Evolutionary conservation across 2,888 invertebrate genomes (phyloP).

Genomic region (Papilio demoleus): DNA sequence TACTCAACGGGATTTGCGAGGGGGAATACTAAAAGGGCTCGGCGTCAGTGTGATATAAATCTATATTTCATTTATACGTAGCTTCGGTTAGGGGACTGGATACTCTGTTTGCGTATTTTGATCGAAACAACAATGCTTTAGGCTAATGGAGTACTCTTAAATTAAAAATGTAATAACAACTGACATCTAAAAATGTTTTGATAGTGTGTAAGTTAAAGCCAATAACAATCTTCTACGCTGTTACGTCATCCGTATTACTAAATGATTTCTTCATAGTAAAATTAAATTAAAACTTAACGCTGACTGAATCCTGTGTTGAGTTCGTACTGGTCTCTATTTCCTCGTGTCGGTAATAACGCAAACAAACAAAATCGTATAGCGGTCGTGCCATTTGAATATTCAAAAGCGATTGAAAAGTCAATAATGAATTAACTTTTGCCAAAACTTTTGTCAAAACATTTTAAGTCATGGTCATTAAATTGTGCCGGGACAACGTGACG

Average conservation of each 20-base stretch:
- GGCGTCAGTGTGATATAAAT: constrained; percentile 67
- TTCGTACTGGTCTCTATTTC: neutral
- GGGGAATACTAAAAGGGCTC: constrained; percentile 79
- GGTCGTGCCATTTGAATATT: neutral
- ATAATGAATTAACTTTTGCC: constrained; percentile 23
- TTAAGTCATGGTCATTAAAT: constrained; percentile 56
- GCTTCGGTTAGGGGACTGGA: constrained; percentile 50
- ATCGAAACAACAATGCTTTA: constrained; percentile 52
- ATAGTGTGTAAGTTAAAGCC: neutral
- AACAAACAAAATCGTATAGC: neutral
- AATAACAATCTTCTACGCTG: too few species aligned
- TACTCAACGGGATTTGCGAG: constrained; percentile 73
- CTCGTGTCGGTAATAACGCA: neutral
- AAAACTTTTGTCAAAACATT: constrained; percentile 56
- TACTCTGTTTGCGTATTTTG: constrained; percentile 59
- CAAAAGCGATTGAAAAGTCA: constrained; percentile 14
- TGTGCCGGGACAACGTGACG: constrained; percentile 59
- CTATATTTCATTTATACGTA: constrained; percentile 60
- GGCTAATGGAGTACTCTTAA: constrained; percentile 30
- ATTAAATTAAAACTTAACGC: too few species aligned
- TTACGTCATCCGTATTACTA: too few species aligned
- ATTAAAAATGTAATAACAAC: constrained; percentile 27
- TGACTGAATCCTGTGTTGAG: too few species aligned
- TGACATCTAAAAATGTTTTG: neutral
- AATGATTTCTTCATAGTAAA: too few species aligned